phyloP scores from a whole-genome alignment of 1,140 invertebrate genomes.

The Glomeris maerens region DNA sequence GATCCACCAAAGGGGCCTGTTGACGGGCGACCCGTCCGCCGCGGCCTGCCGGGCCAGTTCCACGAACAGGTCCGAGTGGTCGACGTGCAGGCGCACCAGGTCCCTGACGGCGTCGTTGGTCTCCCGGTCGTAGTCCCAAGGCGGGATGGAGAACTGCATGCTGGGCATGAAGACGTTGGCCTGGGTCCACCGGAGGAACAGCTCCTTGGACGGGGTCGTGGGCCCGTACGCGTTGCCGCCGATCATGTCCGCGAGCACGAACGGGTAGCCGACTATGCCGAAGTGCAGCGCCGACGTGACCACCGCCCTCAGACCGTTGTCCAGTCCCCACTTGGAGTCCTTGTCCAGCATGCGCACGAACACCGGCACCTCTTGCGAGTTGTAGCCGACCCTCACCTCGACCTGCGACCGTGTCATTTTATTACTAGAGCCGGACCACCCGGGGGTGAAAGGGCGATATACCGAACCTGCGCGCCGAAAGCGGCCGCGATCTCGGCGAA shows the following conservation, averaged over 20 bases:
- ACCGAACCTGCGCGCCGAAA: constrained; percentile 48
- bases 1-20: constrained; percentile 35
- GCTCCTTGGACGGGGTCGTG: constrained; percentile 44
- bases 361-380: constrained; percentile 58
- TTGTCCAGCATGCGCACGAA: constrained; percentile 81
- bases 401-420: no score
- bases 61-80: not conserved
- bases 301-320: constrained; percentile 59
- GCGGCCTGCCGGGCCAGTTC: constrained; percentile 14
- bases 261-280: constrained; percentile 68
- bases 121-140: constrained; percentile 70
- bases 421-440: no score
- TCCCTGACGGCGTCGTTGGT: constrained; percentile 26
- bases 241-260: constrained; percentile 80
- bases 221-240: constrained; percentile 59
- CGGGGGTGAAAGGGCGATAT: no score
- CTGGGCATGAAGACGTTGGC: constrained; percentile 70
- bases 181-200: constrained; percentile 83
- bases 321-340: constrained; percentile 58
- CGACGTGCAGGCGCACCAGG: not conserved
- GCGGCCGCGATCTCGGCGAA: constrained; percentile 47
- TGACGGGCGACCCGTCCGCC: constrained; percentile 23
- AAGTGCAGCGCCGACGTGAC: constrained; percentile 66
- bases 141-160: constrained; percentile 72
- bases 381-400: constrained; percentile 52